Conservation (phyloP, 2,113 vertebrate species). For the Tragelaphus buxtoni region DNA sequence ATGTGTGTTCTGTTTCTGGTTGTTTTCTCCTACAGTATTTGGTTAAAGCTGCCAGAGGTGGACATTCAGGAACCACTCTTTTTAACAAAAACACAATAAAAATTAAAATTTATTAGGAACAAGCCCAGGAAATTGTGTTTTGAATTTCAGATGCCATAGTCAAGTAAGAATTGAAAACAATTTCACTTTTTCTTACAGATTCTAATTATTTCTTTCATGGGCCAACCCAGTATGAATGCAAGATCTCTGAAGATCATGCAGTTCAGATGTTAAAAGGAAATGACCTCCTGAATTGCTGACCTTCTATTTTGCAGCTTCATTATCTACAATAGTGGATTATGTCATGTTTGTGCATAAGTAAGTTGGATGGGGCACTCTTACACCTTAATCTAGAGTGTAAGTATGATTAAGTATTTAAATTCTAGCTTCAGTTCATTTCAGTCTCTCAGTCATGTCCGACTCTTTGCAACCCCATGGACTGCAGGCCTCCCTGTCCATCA, state of each 20-base stretch:
- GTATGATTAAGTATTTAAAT: not conserved
- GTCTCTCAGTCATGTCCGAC: not conserved
- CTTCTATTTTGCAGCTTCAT: not conserved
- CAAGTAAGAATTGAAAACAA: not conserved
- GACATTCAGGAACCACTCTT: not conserved
- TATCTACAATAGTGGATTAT: not conserved
- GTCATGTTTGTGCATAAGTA: not conserved
- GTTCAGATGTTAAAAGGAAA: conserved; percentile 58
- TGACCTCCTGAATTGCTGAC: conserved; percentile 67
- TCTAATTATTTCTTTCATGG: conserved; percentile 80
- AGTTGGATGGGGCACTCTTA: not conserved
- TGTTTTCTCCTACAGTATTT: not conserved
- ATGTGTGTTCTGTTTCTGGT: not conserved
- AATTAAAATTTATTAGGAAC: not conserved
- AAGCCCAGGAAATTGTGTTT: not conserved
- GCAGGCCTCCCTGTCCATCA: no score
- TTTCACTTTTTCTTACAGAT: conserved; percentile 45
- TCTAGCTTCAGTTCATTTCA: not conserved
- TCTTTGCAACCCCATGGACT: no score
- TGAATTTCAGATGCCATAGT: not conserved
- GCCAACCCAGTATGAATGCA: conserved; percentile 60
- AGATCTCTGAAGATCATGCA: not conserved
- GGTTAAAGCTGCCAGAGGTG: not conserved
- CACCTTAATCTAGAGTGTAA: not conserved
- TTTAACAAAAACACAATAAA: not conserved